Evolutionary conservation across 2,888 invertebrate genomes (phyloP), one percentile per base, ranked within the genome.

Genomic region (Eubasilissa splendida): DNA sequence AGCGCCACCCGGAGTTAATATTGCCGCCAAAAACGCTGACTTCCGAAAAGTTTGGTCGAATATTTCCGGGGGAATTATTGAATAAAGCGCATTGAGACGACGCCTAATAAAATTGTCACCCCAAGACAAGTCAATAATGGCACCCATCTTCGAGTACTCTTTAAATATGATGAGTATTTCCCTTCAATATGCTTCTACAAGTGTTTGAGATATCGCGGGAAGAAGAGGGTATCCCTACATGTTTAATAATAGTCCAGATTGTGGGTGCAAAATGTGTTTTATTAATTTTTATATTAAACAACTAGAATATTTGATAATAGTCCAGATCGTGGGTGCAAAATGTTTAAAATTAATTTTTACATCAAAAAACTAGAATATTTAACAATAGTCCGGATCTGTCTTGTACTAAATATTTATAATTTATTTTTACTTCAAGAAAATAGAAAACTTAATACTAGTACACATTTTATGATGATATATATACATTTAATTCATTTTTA

Each of bases 41-140:
- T 63, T 50, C 11, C 65, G 11, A 68, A 77, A 79, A 80, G 68
- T 79, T 76, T 70, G 60, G 68, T 76, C 52, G 75, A 80, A 82
- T 78, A 82, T 68, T 82, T 80, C 79, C 71, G 68, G 80, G 78
- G 76, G 80, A 80, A 77, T 79, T 80, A 80, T 79, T 79, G 83
- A 82, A 82, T 83, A 82, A 83, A 83, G 77, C 68, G 79, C 82
- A 83, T 80, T 70, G 78, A 82, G 80, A 82, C 79, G 82, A 53
- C 79, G 79, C 77, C 83, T 80, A 80, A 83, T 82, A 83, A 82
- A 83, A 83, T 83, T 83, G 83, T 83, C 83, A 82, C 83, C 83
- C 83, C 75, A 56, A 42, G 31, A 50, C 33, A 75, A 80, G 77
- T 79, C 83, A 80, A 79, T 83, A 79, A 79, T 59, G 66, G 31